Evolutionary conservation across 1,140 invertebrate genomes (phyloP).

Genomic region (Drosophila serrata): DNA sequence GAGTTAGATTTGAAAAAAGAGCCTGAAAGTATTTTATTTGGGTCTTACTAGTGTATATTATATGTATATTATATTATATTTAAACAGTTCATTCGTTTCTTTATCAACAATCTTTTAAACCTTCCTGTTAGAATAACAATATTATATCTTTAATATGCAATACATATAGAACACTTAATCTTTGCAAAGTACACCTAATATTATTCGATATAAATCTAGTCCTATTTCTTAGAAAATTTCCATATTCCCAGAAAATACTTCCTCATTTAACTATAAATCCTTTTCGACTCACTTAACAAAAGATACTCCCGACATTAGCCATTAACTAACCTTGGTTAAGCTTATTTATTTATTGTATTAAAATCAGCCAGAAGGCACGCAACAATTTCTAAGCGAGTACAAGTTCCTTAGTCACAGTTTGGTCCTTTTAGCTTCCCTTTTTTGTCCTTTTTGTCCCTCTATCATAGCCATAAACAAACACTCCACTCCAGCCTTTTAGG

Average conservation of each 20-base stretch:
- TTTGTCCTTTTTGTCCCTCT: constrained; percentile 5
- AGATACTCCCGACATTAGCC: neutral
- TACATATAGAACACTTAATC: neutral
- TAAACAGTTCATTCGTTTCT: neutral
- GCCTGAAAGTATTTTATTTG: neutral
- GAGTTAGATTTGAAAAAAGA: neutral
- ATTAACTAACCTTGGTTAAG: constrained; percentile 17
- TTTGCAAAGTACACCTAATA: too few relatives aligned
- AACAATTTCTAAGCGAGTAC: constrained; percentile 18
- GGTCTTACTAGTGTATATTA: too few relatives aligned
- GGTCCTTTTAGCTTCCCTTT: constrained; percentile 3
- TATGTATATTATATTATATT: too few relatives aligned
- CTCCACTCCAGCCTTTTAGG: constrained; percentile 35
- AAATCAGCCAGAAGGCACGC: constrained; percentile 24
- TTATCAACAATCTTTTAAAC: neutral
- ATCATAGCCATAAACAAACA: constrained; percentile 56
- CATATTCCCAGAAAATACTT: neutral
- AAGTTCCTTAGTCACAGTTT: constrained; percentile 33
- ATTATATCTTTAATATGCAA: neutral
- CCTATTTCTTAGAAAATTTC: neutral
- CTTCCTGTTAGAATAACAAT: too few relatives aligned
- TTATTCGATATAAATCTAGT: neutral
- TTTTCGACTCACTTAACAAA: constrained; percentile 1
- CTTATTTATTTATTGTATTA: constrained; percentile 21
- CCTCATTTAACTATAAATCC: neutral